Base-by-base conservation (phyloP, 2,888 invertebrate genomes). In the Aradus depressus region DNA sequence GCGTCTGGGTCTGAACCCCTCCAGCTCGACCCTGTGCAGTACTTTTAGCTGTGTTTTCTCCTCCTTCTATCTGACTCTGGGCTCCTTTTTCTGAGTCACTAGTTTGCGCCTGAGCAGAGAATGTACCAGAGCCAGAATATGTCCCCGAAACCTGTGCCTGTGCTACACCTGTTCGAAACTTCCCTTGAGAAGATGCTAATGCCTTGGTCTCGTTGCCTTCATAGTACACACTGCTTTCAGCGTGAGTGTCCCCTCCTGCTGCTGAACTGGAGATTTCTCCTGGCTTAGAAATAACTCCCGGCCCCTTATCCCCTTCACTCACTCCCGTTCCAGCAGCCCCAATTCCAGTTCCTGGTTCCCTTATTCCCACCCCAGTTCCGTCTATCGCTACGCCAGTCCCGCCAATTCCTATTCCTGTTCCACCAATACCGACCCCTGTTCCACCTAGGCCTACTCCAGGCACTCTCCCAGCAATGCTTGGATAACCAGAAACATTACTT, bases 111-210 rank as follows among this genome's bases (percentile, higher is more conserved):
- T 57, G 61, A 4, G 88, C 88, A 57, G 84, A 82, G 64, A 89
- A 88, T 1, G 84, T 79, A 12, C 87, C 87, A 19, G 77, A 73
- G 1, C 84, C 82, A 1, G 79, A 76, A 62, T 88, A 87, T 1
- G 80, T 80, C 22, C 88, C 88, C 45, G 62, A 62, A 6, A 89
- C 86, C 69, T 86, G 83, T 1, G 87, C 84, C 66, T 88, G 84
- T 0, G 88, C 81, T 1, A 79, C 77, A 4, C 84, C 87, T 53
- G 80, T 79, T 31, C 76, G 76, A 62, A 78, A 81, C 58, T 76
- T 79, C 8, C 88, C 88, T 67, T 83, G 82, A 18, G 88, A 81
- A 48, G 80, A 77, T 1, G 87, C 87, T 53, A 75, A 75, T 1
- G 86, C 86, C 60, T 79, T 75, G 0, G 87, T 87, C 52, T 60